Base-by-base conservation (phyloP, 1,140 invertebrate genomes). In the Pectinophora gossypiella region DNA sequence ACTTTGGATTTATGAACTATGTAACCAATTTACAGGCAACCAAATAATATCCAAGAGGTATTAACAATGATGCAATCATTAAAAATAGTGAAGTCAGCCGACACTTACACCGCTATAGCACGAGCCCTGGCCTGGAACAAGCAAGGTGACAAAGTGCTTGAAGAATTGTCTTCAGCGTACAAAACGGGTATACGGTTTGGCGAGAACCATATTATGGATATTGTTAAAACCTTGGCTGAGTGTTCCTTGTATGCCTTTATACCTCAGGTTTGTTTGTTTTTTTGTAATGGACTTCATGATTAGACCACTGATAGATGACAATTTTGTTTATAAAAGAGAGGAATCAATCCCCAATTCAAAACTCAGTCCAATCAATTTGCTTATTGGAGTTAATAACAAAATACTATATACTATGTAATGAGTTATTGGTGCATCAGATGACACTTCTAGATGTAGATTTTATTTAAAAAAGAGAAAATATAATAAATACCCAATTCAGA, bases 31-130 rank as follows among this genome's bases (percentile, higher is more conserved):
- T 78, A 19, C 44, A 84, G 80, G 10, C 80, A 89, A 23, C 51
- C 85, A 1, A 44, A 67, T 2, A 82, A 81, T 20, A 88, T 88
- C 2, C 54, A 84, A 61, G 77, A 87, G 56, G 74, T 90, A 2
- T 54, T 91, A 43, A 69, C 87, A 23, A 81, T 86, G 56, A 90
- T 92, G 90, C 85, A 80, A 49, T 70, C 80, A 7, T 58, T 87
- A 0, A 84, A 89, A 46, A 51, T 92, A 13, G 70, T 84, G 7
- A 73, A 79, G 1, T 78, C 84, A 18, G 22, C 76, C 16, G 87
- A 89, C 20, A 90, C 90, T 2, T 89, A 89, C 58, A 74, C 66
- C 3, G 77, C 86, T 1, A 59, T 90, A 9, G 68, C 87, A 0
- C 68, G 76, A 50, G 87, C 80, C 4, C 86, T 88, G 52, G 89